Conservation (phyloP, 2,888 invertebrate species). For the Athrips mouffetella region DNA sequence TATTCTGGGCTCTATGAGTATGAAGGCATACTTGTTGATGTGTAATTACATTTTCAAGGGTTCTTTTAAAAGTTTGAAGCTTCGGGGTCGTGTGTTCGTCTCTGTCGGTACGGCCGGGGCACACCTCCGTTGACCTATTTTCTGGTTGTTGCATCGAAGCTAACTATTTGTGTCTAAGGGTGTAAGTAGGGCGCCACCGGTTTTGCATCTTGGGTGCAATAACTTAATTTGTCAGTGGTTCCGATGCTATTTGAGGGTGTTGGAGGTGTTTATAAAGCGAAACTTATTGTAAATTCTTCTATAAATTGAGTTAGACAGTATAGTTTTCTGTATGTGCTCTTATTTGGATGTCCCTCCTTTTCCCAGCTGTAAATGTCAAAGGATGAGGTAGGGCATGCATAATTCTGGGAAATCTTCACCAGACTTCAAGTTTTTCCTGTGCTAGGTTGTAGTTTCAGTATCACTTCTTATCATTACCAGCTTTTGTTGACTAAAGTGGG, state of each 20-base stretch:
- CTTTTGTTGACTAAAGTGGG: background rate
- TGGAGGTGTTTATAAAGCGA: constrained; percentile 8
- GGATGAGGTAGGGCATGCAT: constrained; percentile 10
- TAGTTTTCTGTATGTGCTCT: background rate
- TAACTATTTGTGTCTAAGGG: constrained; percentile 71
- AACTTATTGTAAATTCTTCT: constrained; percentile 4
- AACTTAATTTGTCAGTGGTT: constrained; percentile 34
- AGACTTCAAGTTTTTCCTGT: background rate
- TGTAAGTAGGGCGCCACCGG: constrained; percentile 62
- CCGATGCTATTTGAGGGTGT: constrained; percentile 20
- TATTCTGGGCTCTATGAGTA: constrained; percentile 27
- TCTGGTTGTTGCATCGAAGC: constrained; percentile 74
- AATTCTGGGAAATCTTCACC: background rate
- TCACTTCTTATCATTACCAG: background rate
- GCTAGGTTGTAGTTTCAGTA: too few species aligned
- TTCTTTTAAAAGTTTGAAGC: constrained; percentile 51
- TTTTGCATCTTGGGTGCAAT: constrained; percentile 52
- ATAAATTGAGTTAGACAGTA: background rate
- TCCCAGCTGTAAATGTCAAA: constrained; percentile 6
- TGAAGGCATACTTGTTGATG: constrained; percentile 27
- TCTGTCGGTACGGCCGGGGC: constrained; percentile 66
- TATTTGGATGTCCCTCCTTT: background rate
- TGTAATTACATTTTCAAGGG: constrained; percentile 50
- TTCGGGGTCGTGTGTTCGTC: constrained; percentile 40
- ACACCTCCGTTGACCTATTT: constrained; percentile 78